These are phyloP conservation scores for Drosophila anomelani DNA, from an alignment of 2,888 invertebrate genomes.

Conservation along the genomic window DNA sequence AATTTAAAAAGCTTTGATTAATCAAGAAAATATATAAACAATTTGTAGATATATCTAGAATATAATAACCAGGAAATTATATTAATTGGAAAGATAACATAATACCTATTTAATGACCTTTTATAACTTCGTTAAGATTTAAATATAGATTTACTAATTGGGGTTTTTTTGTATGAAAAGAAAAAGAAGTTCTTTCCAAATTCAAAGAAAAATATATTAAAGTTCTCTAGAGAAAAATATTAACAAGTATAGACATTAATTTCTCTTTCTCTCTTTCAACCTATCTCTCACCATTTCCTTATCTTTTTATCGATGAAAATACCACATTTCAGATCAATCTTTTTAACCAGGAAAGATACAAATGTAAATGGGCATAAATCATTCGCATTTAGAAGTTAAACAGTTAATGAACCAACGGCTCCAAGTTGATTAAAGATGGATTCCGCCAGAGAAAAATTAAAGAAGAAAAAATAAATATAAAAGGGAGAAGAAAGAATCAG, in stretches of 20 bases:
- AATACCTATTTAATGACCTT: too few species aligned
- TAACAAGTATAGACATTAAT: background rate
- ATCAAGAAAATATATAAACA: background rate
- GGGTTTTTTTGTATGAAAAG: background rate
- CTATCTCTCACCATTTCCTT: background rate
- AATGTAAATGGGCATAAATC: slow-evolving; percentile 19
- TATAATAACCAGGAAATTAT: background rate
- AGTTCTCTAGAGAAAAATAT: background rate
- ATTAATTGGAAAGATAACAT: too few species aligned
- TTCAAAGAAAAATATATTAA: too few species aligned
- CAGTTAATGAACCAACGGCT: slow-evolving; percentile 22
- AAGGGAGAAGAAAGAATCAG: background rate
- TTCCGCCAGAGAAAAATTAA: background rate
- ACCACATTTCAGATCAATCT: background rate
- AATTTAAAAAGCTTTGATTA: background rate
- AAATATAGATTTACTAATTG: background rate
- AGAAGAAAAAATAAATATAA: background rate
- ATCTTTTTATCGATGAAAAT: background rate
- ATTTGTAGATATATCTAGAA: background rate
- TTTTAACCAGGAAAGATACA: slow-evolving; percentile 14
- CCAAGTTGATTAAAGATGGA: slow-evolving; percentile 17
- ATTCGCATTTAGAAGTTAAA: slow-evolving; percentile 1
- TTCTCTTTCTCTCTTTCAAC: background rate
- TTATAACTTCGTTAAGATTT: background rate
- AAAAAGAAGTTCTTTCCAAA: background rate